phyloP scores from a whole-genome alignment of 1,140 invertebrate genomes.

The Megathymus violae region DNA sequence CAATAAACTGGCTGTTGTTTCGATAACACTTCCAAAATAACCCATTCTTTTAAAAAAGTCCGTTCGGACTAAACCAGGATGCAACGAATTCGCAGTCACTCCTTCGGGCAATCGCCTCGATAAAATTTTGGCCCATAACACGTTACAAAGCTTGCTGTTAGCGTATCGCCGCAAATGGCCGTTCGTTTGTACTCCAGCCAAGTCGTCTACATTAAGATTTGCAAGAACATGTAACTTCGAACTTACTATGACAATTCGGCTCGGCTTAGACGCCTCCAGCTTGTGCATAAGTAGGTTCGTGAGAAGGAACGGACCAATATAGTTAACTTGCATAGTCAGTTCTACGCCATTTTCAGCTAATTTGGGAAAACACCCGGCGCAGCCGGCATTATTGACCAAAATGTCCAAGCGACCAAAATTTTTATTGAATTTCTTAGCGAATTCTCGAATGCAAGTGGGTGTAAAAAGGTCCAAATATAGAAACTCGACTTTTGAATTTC shows the following conservation, averaged over 20 bases:
- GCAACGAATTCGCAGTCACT: constrained; percentile 84
- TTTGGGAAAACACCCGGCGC: constrained; percentile 39
- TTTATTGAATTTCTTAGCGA: constrained; percentile 60
- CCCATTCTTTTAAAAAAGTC: constrained; percentile 81
- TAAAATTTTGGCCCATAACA: constrained; percentile 87
- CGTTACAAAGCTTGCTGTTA: constrained; percentile 89
- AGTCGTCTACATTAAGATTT: constrained; percentile 84
- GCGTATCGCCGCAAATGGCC: constrained; percentile 80
- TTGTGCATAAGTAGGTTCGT: constrained; percentile 86
- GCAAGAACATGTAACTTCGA: constrained; percentile 85
- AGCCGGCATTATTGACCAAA: constrained; percentile 90
- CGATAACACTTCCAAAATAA: constrained; percentile 8
- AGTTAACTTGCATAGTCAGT: constrained; percentile 86
- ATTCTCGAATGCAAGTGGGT: constrained; percentile 56
- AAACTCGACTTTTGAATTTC: constrained; percentile 55
- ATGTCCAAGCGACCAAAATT: constrained; percentile 85
- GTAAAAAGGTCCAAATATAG: constrained; percentile 60
- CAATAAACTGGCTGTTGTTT: constrained; percentile 61
- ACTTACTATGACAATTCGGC: constrained; percentile 88
- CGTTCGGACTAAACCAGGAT: constrained; percentile 86
- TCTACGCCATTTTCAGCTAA: constrained; percentile 86
- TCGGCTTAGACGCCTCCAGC: constrained; percentile 70
- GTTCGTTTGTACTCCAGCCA: constrained; percentile 84
- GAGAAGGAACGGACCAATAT: constrained; percentile 87
- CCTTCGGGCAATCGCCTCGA: constrained; percentile 82